Conservation (phyloP, 2,888 invertebrate species). For the Clunio marinus region DNA sequence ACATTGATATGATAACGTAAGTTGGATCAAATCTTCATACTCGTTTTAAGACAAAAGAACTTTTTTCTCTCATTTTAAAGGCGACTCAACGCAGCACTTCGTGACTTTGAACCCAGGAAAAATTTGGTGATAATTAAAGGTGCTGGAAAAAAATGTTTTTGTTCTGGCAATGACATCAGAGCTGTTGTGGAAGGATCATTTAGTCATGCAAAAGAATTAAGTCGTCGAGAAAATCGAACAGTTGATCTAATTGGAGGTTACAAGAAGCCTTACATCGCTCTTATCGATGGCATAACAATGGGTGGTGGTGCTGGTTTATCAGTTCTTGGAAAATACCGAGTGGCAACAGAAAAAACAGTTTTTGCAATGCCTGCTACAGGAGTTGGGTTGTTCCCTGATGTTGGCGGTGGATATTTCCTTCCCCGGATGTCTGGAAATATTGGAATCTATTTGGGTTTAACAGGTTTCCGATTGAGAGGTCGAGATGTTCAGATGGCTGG, state of each 20-base stretch:
- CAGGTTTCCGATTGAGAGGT: constrained; percentile 69
- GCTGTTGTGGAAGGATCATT: constrained; percentile 47
- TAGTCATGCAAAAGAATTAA: constrained; percentile 63
- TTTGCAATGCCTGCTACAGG: constrained; percentile 83
- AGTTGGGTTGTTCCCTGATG: constrained; percentile 96
- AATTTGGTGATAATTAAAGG: constrained; percentile 72
- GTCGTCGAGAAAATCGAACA: constrained; percentile 77
- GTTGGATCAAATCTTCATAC: background rate
- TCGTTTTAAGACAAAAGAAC: background rate
- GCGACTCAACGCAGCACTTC: constrained; percentile 63
- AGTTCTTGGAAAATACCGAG: constrained; percentile 86
- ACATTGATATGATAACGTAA: constrained; percentile 63
- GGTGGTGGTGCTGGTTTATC: constrained; percentile 96
- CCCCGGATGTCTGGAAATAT: constrained; percentile 79
- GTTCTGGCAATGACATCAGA: constrained; percentile 97
- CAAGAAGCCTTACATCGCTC: constrained; percentile 83
- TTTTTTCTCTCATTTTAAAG: constrained; percentile 43
- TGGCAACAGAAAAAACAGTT: constrained; percentile 90
- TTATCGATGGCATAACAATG: constrained; percentile 96
- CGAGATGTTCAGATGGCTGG: constrained; percentile 61
- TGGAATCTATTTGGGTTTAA: constrained; percentile 85
- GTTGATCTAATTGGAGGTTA: constrained; percentile 83
- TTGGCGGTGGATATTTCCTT: constrained; percentile 90
- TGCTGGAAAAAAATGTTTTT: constrained; percentile 89
- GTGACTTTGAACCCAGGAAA: constrained; percentile 69